Percentiles rank a stretch among this genome's conserved stretches.
These are phyloP conservation scores for Apamea sordens DNA, from an alignment of 2,888 invertebrate species.

Conservation along the genomic window DNA sequence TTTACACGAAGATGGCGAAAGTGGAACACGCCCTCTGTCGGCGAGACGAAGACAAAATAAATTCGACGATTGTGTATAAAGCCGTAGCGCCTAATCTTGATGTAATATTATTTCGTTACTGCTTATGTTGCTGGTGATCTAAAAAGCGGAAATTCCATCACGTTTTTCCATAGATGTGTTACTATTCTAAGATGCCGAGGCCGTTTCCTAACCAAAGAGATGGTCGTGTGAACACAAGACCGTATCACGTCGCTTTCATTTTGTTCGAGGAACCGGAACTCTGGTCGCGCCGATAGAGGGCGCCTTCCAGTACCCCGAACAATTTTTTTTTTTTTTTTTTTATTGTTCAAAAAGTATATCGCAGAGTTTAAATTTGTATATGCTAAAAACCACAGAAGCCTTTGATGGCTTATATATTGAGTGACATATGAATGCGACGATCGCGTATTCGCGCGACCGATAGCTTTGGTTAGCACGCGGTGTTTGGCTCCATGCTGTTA, in stretches of 20 bases:
- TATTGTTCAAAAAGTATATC: too few species aligned
- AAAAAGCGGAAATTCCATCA: background rate
- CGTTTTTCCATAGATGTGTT: background rate
- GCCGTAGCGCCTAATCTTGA: background rate
- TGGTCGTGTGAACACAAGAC: background rate
- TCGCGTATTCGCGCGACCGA: background rate
- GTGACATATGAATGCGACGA: too few species aligned
- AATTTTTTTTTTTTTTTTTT: too few species aligned
- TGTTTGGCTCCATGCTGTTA: slow-evolving; percentile 12
- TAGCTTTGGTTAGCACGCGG: background rate
- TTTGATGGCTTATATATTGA: too few species aligned
- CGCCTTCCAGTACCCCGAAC: background rate
- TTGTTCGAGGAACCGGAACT: background rate
- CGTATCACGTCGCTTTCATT: background rate
- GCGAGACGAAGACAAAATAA: background rate
- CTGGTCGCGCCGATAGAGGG: background rate
- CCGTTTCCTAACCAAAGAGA: slow-evolving; percentile 10
- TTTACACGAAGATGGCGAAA: background rate
- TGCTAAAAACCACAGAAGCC: too few species aligned
- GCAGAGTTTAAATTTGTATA: too few species aligned
- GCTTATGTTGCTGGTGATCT: background rate
- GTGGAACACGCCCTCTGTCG: background rate
- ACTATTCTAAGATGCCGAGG: background rate
- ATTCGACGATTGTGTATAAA: background rate
- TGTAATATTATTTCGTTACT: background rate